Base-by-base conservation (phyloP, 2,113 vertebrate species). In the Charadrius vociferus region DNA sequence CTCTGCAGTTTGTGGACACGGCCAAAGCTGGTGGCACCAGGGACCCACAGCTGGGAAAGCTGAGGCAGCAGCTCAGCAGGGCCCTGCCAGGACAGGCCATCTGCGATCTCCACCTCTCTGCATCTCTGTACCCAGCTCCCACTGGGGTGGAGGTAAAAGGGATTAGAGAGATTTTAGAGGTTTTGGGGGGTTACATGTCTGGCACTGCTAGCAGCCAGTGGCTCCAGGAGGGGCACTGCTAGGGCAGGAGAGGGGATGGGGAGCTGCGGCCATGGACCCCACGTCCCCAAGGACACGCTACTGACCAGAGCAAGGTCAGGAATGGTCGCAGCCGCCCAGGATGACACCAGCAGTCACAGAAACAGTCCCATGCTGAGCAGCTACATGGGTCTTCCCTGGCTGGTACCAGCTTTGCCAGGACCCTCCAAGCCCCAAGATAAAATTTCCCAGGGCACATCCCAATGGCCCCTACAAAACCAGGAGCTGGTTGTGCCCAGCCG, bases 51-150 rank as follows among this genome's bases (percentile, higher is more conserved):
- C 29, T 8, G 4, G 47, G 58, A 49, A 53, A 45, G 10, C 15
- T 23, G 52, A 71, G 61, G n/a, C 59, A 47, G 16, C 8, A 43
- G 36, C 29, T 63, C 20, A 6, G 50, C 49, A 55, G 58, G 23
- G 37, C 7, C 26, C 24, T 0, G 0, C 11, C 9, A 26, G 50
- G 16, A 15, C 4, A 18, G 50, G 65, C 50, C 61, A 10, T 11
- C n/a, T 59, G n/a, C 3, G 2, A 27, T 58, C 27, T n/a, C 1
- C 0, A 22, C 8, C 15, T 81, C 70, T 39, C 3, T 0, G 65
- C 45, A 34, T 55, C 41, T 81, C 32, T 11, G 70, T 45, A 56
- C 59, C 59, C 72, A 71, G 27, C 27, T 91, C 12, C 32, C 12
- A 32, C 2, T 1, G 29, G 8, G 21, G 14, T 45, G 32, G 27